Percentiles rank a stretch among this genome's conserved stretches.
These are phyloP conservation scores for Erpobdella octoculata DNA, from an alignment of 2,888 invertebrate genomes.

Conservation along the genomic window DNA sequence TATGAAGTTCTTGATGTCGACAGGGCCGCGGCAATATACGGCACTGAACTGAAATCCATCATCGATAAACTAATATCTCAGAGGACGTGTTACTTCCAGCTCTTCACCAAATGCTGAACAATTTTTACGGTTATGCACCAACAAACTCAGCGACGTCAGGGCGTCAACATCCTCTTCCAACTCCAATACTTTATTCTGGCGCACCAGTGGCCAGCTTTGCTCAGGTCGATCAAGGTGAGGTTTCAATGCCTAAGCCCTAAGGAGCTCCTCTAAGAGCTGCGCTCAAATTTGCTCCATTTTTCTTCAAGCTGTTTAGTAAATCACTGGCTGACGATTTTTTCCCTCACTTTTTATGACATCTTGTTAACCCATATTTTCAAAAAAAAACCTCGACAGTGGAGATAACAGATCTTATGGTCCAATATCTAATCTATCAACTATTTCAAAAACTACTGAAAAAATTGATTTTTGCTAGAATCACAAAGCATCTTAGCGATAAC, in stretches of 20 bases:
- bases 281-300: not conserved
- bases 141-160: not conserved
- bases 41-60: not conserved
- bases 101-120: no score
- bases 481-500: not conserved
- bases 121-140: not conserved
- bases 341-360: slow-evolving; percentile 1
- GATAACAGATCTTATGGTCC: not conserved
- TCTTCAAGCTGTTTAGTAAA: slow-evolving; percentile 3
- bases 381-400: not conserved
- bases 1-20: not conserved
- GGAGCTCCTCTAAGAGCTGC: not conserved
- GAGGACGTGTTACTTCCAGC: not conserved
- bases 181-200: slow-evolving; percentile 1
- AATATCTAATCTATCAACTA: not conserved
- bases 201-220: not conserved
- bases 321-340: not conserved
- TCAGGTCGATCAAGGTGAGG: not conserved
- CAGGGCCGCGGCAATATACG: not conserved
- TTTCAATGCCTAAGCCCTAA: not conserved
- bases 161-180: not conserved
- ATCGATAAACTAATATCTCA: not conserved
- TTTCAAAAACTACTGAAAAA: not conserved
- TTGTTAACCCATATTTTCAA: no score
- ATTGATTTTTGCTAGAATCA: not conserved